Evolutionary conservation across 2,888 invertebrate species (phyloP).

Genomic region (Luperina testacea): DNA sequence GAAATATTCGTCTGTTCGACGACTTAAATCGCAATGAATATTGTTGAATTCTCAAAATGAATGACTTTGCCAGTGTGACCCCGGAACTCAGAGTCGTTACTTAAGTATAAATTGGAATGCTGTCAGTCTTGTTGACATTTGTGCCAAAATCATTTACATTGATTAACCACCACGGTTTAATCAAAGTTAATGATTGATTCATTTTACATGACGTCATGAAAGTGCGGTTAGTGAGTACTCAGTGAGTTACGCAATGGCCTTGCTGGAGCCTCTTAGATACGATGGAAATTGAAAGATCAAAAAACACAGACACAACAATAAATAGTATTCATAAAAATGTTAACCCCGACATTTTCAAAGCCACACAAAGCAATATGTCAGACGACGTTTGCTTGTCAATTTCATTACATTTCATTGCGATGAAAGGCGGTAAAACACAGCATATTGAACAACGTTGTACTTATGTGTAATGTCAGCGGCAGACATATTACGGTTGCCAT

Average conservation of each 20-base stretch:
- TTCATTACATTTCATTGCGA: constrained; percentile 37
- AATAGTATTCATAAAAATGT: not conserved
- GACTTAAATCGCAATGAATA: not conserved
- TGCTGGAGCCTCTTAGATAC: not conserved
- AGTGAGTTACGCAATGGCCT: not conserved
- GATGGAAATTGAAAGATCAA: not conserved
- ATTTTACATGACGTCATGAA: not conserved
- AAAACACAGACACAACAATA: not conserved
- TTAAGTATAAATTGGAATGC: not conserved
- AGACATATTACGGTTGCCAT: constrained; percentile 22
- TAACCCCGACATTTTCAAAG: not conserved
- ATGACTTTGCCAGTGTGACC: not conserved
- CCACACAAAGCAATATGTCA: constrained; percentile 18
- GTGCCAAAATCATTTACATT: no score
- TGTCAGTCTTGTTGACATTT: not conserved
- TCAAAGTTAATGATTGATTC: not conserved
- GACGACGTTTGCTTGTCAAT: constrained; percentile 28
- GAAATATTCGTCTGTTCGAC: no score
- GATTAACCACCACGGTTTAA: no score
- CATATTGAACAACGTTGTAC: constrained; percentile 21
- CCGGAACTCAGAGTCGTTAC: no score
- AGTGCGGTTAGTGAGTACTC: not conserved
- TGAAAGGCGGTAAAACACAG: constrained; percentile 13
- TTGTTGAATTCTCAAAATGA: not conserved
- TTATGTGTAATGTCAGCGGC: not conserved